Conservation (phyloP, 2,888 invertebrate genomes). For the Hirudinaria manillensis region DNA sequence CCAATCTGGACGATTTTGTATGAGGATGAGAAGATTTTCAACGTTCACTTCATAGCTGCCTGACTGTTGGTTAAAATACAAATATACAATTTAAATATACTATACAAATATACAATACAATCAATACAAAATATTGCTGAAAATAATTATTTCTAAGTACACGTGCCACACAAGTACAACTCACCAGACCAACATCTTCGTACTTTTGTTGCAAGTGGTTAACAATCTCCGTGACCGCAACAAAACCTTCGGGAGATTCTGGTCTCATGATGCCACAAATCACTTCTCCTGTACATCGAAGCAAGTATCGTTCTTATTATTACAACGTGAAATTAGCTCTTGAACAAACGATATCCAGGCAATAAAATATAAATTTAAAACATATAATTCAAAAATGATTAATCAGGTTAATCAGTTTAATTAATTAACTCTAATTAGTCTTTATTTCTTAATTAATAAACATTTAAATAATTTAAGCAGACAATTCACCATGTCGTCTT, state of each 20-base stretch:
- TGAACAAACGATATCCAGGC: background rate
- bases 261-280: background rate
- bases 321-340: background rate
- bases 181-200: constrained; percentile 18
- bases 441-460: background rate
- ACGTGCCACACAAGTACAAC: background rate
- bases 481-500: background rate
- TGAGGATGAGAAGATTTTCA: background rate
- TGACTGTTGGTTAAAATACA: background rate
- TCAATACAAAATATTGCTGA: background rate
- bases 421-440: background rate
- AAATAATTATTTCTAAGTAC: background rate
- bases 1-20: constrained; percentile 8
- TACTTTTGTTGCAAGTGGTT: constrained; percentile 2
- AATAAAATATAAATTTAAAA: background rate
- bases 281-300: background rate
- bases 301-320: too few species aligned
- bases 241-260: background rate
- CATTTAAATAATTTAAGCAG: background rate
- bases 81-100: background rate
- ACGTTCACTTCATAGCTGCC: constrained; percentile 22
- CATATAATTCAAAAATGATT: background rate
- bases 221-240: background rate
- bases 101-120: background rate
- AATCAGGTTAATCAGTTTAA: background rate